Conservation (phyloP, 2,797 vertebrate genomes). For the Catharus ustulatus region DNA sequence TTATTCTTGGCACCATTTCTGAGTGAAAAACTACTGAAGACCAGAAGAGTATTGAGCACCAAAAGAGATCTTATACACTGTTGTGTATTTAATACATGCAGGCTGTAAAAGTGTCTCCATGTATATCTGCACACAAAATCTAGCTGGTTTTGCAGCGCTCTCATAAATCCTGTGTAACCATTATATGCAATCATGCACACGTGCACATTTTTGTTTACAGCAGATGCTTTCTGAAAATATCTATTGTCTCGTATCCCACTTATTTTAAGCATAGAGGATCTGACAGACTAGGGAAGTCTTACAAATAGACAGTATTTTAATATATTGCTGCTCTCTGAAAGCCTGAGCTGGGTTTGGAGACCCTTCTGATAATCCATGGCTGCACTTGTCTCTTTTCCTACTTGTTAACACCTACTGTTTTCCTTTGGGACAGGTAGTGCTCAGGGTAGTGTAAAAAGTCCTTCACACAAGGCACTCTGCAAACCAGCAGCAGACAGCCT, state of each 20-base stretch:
- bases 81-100: background rate
- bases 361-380: background rate
- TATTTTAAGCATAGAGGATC: background rate
- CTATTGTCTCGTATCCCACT: background rate
- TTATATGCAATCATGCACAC: background rate
- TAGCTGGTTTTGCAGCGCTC: background rate
- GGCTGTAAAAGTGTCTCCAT: background rate
- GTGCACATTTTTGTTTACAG: background rate
- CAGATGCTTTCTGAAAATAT: conserved; percentile 52
- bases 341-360: background rate
- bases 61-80: background rate
- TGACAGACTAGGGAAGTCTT: background rate
- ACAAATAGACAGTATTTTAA: background rate
- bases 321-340: background rate
- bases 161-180: background rate
- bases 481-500: background rate
- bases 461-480: background rate
- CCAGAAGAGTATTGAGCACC: background rate
- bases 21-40: background rate
- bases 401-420: accelerated
- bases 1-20: background rate
- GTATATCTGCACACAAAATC: background rate
- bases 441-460: background rate
- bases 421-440: background rate
- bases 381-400: background rate